phyloP scores from a whole-genome alignment of 2,113 vertebrate genomes.

The Gobio gobio region DNA sequence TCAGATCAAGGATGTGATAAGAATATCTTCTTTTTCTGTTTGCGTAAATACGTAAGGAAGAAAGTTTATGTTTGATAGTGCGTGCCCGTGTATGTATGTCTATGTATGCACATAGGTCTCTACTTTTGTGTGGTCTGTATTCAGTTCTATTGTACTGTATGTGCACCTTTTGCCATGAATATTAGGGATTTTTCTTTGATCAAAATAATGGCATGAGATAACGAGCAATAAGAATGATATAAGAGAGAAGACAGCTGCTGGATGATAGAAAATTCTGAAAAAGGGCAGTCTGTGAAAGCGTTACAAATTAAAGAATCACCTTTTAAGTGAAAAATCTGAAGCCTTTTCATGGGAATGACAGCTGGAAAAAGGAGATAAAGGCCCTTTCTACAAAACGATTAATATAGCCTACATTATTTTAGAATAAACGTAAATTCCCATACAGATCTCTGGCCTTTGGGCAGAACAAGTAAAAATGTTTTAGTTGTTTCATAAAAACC shows the following conservation, averaged over 20 bases:
- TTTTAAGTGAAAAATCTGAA: background rate
- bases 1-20: constrained; percentile 9
- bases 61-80: background rate
- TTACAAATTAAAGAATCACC: no score
- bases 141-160: background rate
- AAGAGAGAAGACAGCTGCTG: background rate
- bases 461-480: background rate
- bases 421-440: background rate
- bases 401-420: background rate
- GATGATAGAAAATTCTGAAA: background rate
- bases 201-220: background rate
- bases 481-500: background rate
- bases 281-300: background rate
- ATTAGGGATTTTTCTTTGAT: background rate
- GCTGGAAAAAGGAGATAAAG: background rate
- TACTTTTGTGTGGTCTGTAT: background rate
- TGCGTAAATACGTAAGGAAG: background rate
- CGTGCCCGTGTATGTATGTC: background rate
- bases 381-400: background rate
- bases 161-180: background rate
- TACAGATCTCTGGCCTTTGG: background rate
- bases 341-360: background rate
- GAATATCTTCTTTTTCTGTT: background rate
- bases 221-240: background rate
- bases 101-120: background rate